Percentiles rank a stretch among this genome's conserved stretches.
Conservation (phyloP, 2,113 vertebrate genomes). For the Pteronura brasiliensis region DNA sequence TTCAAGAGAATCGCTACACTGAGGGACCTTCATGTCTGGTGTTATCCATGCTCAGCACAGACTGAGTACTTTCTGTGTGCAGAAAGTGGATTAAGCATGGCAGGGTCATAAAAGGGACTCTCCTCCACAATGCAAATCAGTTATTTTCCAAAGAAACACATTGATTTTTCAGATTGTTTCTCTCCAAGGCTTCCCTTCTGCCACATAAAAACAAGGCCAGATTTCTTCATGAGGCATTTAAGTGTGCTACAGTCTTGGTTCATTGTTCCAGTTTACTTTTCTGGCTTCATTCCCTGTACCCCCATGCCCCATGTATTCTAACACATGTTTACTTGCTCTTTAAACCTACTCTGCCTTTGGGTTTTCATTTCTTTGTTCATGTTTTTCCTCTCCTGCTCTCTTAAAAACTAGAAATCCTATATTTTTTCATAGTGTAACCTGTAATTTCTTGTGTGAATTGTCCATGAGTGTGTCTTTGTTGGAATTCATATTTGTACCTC, state of each 20-base stretch:
- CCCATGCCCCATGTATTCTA: neutral
- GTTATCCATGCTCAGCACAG: neutral
- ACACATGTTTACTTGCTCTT: neutral
- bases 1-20: neutral
- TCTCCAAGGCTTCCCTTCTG: neutral
- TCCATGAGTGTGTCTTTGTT: neutral
- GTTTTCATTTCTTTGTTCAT: neutral
- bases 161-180: neutral
- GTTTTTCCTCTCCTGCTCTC: neutral
- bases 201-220: neutral
- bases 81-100: rapidly evolving
- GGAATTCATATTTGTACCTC: neutral
- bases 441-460: neutral
- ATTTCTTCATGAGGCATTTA: neutral
- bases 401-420: neutral
- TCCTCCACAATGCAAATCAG: rapidly evolving
- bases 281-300: neutral
- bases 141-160: neutral
- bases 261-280: neutral
- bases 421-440: neutral
- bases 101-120: neutral
- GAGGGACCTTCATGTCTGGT: neutral
- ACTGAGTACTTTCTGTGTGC: neutral
- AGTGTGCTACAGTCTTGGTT: neutral
- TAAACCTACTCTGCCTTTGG: neutral